phyloP scores from a whole-genome alignment of 2,797 vertebrate genomes.

The Myotis planiceps region DNA sequence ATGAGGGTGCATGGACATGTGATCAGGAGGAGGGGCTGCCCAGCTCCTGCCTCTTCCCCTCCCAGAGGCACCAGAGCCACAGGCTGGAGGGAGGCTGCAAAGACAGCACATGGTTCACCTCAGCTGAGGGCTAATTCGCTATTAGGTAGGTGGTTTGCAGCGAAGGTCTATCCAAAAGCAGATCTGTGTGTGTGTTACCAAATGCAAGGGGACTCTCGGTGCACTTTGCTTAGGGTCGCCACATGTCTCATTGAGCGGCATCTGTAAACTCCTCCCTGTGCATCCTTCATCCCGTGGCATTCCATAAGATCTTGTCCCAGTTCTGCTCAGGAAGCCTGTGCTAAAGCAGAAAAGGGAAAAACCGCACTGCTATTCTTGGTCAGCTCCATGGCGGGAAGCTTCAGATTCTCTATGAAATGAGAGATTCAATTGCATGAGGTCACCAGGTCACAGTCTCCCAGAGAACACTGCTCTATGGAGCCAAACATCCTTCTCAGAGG shows the following conservation, averaged over 20 bases:
- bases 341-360: conserved; percentile 42
- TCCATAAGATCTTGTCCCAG: background rate
- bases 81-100: background rate
- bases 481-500: conserved; percentile 49
- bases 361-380: conserved; percentile 53
- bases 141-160: background rate
- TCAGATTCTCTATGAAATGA: conserved; percentile 57
- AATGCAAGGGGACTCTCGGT: background rate
- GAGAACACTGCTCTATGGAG: conserved; percentile 51
- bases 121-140: background rate
- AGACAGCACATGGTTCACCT: background rate
- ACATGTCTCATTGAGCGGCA: background rate
- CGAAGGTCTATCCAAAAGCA: background rate
- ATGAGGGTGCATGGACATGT: rapidly evolving
- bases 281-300: background rate
- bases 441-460: conserved; percentile 18
- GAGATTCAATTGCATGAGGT: conserved; percentile 50
- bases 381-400: conserved; percentile 40
- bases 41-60: background rate
- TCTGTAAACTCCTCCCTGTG: background rate
- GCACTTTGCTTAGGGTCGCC: rapidly evolving
- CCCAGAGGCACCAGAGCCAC: background rate
- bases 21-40: background rate
- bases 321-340: conserved; percentile 34
- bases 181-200: background rate